Percentiles rank a stretch among this genome's conserved stretches.
These are phyloP conservation scores for Danio kyathit DNA, from an alignment of 2,797 vertebrate species.

Conservation along the genomic window DNA sequence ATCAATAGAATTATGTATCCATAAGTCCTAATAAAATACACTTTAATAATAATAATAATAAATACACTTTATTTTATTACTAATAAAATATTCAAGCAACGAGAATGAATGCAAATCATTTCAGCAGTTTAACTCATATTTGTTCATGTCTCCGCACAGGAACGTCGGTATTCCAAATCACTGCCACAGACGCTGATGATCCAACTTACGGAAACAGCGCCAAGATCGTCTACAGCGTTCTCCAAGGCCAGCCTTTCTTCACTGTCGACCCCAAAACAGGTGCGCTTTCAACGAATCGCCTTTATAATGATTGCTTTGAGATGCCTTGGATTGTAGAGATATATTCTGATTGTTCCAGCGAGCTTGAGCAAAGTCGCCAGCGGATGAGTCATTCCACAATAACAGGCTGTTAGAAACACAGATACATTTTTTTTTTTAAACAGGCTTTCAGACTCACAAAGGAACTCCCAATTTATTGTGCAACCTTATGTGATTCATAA, in stretches of 20 bases:
- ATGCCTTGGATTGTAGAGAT: slow-evolving; percentile 16
- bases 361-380: slow-evolving; percentile 45
- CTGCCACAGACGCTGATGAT: slow-evolving; percentile 87
- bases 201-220: slow-evolving; percentile 89
- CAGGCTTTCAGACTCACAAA: slow-evolving; percentile 37
- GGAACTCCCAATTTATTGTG: slow-evolving; percentile 45
- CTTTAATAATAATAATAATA: no score
- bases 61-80: no score
- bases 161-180: slow-evolving; percentile 85
- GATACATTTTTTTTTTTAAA: slow-evolving; percentile 42
- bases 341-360: slow-evolving; percentile 20
- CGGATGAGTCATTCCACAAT: slow-evolving; percentile 47
- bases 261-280: slow-evolving; percentile 89
- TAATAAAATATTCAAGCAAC: background rate
- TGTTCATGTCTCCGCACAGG: slow-evolving; percentile 16
- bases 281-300: slow-evolving; percentile 62
- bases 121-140: background rate
- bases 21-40: no score
- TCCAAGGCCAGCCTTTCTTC: slow-evolving; percentile 89
- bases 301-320: background rate
- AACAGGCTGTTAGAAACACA: slow-evolving; percentile 34
- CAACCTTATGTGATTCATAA: slow-evolving; percentile 45
- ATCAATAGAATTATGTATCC: no score
- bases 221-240: slow-evolving; percentile 88
- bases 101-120: background rate